A percentile compares a stretch with the other conserved stretches of the same genome.
These are phyloP conservation scores for Solea solea DNA, from an alignment of 2,113 vertebrate species.

Conservation along the genomic window DNA sequence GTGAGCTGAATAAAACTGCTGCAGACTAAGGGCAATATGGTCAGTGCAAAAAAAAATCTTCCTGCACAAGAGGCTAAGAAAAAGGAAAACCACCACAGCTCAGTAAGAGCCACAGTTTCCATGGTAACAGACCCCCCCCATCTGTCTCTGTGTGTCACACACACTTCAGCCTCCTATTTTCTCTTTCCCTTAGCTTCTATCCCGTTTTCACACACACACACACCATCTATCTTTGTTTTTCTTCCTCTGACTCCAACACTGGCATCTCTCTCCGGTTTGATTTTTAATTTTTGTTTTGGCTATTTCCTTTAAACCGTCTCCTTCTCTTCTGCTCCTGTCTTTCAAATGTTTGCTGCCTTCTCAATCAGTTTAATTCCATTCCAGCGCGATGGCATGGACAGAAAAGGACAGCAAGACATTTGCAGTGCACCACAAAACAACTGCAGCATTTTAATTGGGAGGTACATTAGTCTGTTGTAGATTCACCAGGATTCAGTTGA, in stretches of 20 bases:
- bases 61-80: background rate
- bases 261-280: background rate
- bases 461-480: conserved; percentile 1
- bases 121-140: conserved; percentile 55
- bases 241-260: background rate
- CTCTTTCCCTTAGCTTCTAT: conserved; percentile 22
- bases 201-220: conserved; percentile 1
- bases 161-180: conserved; percentile 34
- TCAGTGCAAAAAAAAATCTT: conserved; percentile 13
- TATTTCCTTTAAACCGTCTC: background rate
- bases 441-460: background rate
- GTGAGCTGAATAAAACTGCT: background rate
- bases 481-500: no score
- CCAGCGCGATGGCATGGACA: background rate
- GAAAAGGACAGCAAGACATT: background rate
- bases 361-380: conserved; percentile 26
- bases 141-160: conserved; percentile 4
- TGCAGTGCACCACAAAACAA: conserved; percentile 13
- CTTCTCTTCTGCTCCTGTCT: background rate
- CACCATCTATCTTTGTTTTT: conserved; percentile 11
- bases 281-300: background rate
- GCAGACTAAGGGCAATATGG: background rate
- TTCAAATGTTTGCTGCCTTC: background rate
- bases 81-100: conserved; percentile 12
- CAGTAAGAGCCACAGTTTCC: conserved; percentile 26